Evolutionary conservation across 2,888 invertebrate genomes (phyloP).

Genomic region (Tanytarsus gracilentus): DNA sequence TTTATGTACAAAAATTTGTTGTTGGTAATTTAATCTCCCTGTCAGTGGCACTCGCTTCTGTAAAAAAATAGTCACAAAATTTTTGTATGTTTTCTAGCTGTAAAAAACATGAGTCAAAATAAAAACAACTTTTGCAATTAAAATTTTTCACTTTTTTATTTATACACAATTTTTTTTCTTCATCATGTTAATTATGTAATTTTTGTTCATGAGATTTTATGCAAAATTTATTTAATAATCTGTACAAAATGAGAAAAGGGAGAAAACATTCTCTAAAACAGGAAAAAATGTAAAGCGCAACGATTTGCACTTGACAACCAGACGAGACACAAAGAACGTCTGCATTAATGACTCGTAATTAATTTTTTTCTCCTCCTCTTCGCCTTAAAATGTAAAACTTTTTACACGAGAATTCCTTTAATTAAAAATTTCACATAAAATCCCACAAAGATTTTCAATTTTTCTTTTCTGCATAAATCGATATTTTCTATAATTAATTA

Average conservation of each 20-base stretch:
- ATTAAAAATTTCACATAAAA: slow-evolving; percentile 1
- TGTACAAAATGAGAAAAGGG: not conserved
- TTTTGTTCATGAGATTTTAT: slow-evolving; percentile 13
- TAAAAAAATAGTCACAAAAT: not conserved
- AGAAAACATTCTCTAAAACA: not conserved
- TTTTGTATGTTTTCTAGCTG: not conserved
- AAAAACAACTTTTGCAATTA: slow-evolving; percentile 18
- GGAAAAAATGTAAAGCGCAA: not conserved
- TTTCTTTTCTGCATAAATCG: slow-evolving; percentile 13
- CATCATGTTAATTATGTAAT: slow-evolving; percentile 25
- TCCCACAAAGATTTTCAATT: not conserved
- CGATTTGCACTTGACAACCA: not conserved
- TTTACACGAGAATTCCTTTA: not conserved
- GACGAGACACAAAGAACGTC: not conserved
- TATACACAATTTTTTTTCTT: slow-evolving; percentile 25
- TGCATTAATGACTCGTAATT: not conserved
- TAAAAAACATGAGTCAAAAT: not conserved
- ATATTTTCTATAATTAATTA: slow-evolving; percentile 15
- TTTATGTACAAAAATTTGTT: too few species aligned
- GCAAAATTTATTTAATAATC: slow-evolving; percentile 3
- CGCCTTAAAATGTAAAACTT: not conserved
- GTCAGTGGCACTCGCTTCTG: not conserved
- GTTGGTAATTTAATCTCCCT: too few species aligned
- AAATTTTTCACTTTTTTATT: slow-evolving; percentile 27
- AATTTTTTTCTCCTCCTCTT: not conserved